Evolutionary conservation across 2,888 invertebrate genomes (phyloP), one percentile per base, ranked within the genome.

Genomic region (Shargacucullia verbasci): DNA sequence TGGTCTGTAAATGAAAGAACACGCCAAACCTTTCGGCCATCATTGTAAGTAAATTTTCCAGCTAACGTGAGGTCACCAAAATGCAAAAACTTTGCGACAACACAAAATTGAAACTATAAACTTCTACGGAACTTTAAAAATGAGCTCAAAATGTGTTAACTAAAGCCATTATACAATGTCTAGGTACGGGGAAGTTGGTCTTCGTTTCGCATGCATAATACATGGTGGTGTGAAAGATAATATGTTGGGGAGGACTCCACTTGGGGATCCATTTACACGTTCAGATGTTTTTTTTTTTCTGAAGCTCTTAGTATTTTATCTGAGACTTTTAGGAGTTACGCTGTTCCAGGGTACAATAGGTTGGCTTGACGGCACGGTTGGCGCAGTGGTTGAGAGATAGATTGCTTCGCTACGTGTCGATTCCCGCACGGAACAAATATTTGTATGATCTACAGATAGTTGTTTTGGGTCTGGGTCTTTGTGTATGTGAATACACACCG

Each of bases 151-250:
- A 64, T 59, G 55, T 71, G 63, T 55, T 58, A 64, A 71, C 59
- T 48, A 60, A 59, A 55, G 61, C 53, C 48, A 73, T 75, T 64
- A 75, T 58, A 64, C 69, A 75, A 53, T 31, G 73, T 63, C 63
- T 50, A 31, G 49, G 27, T 15, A 0, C 31, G 35, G 37, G 11
- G 25, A 44, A 66, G 47, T 72, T 53, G 48, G 59, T 50, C 43
- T 34, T 15, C 33, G 38, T 13, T 15, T 54, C 15, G 49, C 48
- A 73, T 75, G 76, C 68, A 75, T 73, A 61, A 73, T 67, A 49
- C 50, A 66, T 63, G 57, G 2, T 43, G 33, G 40, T 12, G 34
- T 25, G 52, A 35, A 46, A 58, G 60, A 60, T 63, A 67, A 59
- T 65, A 67, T 55, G 59, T 59, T 44, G 34, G 43, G 27, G 46